These are phyloP conservation scores for Bombus cullumanus DNA, from an alignment of 1,140 invertebrate species.

Conservation along the genomic window DNA sequence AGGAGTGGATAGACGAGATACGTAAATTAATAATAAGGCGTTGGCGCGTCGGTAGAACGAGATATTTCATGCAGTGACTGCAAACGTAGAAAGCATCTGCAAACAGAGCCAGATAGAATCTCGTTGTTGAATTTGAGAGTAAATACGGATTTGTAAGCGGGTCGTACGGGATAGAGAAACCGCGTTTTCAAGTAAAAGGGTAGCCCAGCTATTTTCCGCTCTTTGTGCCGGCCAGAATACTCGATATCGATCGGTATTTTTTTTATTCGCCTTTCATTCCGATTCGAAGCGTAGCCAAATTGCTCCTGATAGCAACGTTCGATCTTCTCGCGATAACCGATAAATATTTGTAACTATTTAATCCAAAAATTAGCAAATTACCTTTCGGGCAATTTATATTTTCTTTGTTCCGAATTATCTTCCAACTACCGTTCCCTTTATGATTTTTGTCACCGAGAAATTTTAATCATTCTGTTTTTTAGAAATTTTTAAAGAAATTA, in stretches of 20 bases:
- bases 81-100: too few species aligned
- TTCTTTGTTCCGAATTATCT: neutral
- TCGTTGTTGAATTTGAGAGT: neutral
- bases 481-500: neutral
- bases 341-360: too few species aligned
- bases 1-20: conserved; percentile 1
- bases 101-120: neutral
- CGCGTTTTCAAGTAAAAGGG: neutral
- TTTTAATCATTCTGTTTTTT: neutral
- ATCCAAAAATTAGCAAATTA: too few species aligned
- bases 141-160: neutral
- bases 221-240: neutral
- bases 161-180: neutral
- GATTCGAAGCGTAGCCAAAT: neutral
- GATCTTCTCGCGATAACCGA: too few species aligned
- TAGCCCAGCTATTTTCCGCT: neutral
- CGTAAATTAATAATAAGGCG: conserved; percentile 25
- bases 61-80: neutral
- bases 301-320: too few species aligned
- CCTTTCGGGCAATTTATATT: neutral
- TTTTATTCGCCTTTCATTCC: neutral
- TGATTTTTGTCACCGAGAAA: neutral
- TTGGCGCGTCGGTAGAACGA: neutral
- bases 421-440: neutral
- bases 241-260: conserved; percentile 14